A percentile compares a stretch with the other conserved stretches of the same genome.
phyloP scores from a whole-genome alignment of 2,113 vertebrate species.

The Turdus rufiventris region DNA sequence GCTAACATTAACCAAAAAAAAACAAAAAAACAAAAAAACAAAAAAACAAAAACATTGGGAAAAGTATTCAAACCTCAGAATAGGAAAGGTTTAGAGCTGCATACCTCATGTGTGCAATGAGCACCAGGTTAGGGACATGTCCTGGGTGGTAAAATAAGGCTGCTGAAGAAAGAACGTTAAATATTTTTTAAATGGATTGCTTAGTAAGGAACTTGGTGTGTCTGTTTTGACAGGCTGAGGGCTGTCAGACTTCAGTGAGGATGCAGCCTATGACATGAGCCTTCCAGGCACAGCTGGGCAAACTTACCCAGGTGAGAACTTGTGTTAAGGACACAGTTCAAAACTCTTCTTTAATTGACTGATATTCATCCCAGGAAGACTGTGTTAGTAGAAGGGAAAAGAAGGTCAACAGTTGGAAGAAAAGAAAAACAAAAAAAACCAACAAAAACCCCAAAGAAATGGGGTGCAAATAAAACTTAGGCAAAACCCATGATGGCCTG shows the following conservation, averaged over 20 bases:
- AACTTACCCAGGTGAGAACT: not conserved
- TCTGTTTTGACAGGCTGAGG: not conserved
- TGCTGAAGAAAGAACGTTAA: not conserved
- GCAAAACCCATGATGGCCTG: not conserved
- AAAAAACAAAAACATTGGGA: not conserved
- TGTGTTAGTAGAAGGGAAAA: not conserved
- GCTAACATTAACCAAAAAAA: not conserved
- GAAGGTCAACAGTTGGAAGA: fast-evolving
- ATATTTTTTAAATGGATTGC: not conserved
- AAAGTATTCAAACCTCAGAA: not conserved
- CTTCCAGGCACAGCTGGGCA: not conserved
- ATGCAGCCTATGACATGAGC: not conserved
- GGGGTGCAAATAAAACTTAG: not conserved
- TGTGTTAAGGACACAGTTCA: not conserved
- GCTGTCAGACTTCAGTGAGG: not conserved
- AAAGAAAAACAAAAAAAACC: no score
- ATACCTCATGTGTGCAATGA: not conserved
- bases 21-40: no score
- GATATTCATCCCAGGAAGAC: not conserved
- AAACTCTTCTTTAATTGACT: not conserved
- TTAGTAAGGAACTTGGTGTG: not conserved
- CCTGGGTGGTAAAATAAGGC: not conserved
- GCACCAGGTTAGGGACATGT: not conserved
- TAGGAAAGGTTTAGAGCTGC: not conserved
- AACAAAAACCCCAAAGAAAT: no score